Percentiles rank a stretch among this genome's conserved stretches.
phyloP scores from a whole-genome alignment of 2,797 vertebrate species.

The Phoxinus dragarum region DNA sequence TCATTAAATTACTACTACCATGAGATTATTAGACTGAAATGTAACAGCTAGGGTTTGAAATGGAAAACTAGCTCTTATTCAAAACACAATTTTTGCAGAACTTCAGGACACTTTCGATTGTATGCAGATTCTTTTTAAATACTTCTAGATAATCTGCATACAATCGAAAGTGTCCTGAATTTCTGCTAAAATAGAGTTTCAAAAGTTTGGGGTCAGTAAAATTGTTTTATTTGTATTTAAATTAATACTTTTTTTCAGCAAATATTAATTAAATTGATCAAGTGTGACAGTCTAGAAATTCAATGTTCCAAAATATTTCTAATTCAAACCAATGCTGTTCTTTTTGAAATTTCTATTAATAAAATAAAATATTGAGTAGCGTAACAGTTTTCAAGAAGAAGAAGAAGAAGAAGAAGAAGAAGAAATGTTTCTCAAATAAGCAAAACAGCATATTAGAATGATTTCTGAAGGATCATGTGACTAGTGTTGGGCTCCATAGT shows the following conservation, averaged over 20 bases:
- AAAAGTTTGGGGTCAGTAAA: neutral
- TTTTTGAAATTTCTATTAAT: no score
- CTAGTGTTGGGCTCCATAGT: no score
- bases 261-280: neutral
- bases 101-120: neutral
- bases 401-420: neutral
- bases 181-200: neutral
- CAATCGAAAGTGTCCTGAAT: neutral
- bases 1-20: neutral
- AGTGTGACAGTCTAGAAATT: no score
- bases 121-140: neutral
- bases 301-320: no score
- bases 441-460: neutral
- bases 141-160: neutral
- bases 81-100: neutral
- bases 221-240: neutral
- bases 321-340: no score
- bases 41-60: neutral
- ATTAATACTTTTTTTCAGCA: neutral
- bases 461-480: neutral
- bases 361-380: no score
- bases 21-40: neutral
- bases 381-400: neutral
- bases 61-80: neutral
- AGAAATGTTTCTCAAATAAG: neutral